Percentiles rank a stretch among this genome's conserved stretches.
phyloP scores from a whole-genome alignment of 2,888 invertebrate genomes.

The Hydriomena furcata region DNA sequence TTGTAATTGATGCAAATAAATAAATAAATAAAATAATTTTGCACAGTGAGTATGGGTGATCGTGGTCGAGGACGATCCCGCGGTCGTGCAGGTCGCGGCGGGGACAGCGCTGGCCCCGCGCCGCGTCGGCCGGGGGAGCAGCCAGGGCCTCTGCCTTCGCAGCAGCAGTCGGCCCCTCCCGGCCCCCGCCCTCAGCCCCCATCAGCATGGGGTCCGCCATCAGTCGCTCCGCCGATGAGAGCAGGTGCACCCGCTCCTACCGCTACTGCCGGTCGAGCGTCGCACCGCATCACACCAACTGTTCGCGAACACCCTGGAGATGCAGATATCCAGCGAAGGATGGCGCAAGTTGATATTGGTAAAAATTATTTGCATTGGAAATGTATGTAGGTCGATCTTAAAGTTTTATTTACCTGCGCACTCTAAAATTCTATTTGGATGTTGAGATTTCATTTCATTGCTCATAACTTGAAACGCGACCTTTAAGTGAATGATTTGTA shows the following conservation, averaged over 20 bases:
- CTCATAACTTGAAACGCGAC: too few species aligned
- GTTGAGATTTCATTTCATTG: too few species aligned
- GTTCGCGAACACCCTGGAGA: slow-evolving; percentile 71
- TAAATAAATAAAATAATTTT: too few species aligned
- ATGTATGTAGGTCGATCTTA: too few species aligned
- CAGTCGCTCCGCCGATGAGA: slow-evolving; percentile 58
- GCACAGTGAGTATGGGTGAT: slow-evolving; percentile 53
- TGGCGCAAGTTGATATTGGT: slow-evolving; percentile 61
- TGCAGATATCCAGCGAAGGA: slow-evolving; percentile 64
- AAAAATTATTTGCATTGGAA: too few species aligned
- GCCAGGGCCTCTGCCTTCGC: slow-evolving; percentile 46
- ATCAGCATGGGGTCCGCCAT: slow-evolving; percentile 68
- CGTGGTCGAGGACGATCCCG: slow-evolving; percentile 68
- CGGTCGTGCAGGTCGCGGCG: slow-evolving; percentile 66
- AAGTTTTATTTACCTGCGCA: too few species aligned
- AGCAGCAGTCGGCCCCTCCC: slow-evolving; percentile 41
- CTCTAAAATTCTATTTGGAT: too few species aligned
- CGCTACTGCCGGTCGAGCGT: slow-evolving; percentile 60
- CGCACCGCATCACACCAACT: slow-evolving; percentile 57
- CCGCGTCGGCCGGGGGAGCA: slow-evolving; percentile 52
- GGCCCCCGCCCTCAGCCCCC: slow-evolving; percentile 68
- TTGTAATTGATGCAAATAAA: too few species aligned
- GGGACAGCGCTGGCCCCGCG: slow-evolving; percentile 48
- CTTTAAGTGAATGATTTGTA: too few species aligned
- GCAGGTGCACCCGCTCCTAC: slow-evolving; percentile 61